Conservation (phyloP, 2,888 invertebrate genomes). For the Hydraecia micacea region DNA sequence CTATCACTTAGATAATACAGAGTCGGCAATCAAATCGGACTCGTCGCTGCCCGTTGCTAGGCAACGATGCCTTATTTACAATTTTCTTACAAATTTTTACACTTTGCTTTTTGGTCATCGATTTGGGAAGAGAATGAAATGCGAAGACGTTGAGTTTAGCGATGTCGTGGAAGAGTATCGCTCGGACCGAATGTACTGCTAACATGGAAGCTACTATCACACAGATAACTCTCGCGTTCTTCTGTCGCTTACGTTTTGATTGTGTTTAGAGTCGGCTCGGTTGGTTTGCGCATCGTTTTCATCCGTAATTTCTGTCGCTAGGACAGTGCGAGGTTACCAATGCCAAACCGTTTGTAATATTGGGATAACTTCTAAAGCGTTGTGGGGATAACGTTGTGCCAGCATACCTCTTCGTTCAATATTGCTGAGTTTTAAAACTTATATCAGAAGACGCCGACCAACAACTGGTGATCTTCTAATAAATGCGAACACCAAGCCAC, state of each 20-base stretch:
- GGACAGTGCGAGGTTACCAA: constrained; percentile 51
- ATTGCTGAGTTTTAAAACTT: constrained; percentile 40
- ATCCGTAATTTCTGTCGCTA: not conserved
- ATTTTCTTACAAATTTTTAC: constrained; percentile 71
- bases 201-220: constrained; percentile 32
- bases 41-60: constrained; percentile 76
- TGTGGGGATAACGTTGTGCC: constrained; percentile 24
- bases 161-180: constrained; percentile 30
- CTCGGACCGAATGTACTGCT: constrained; percentile 11
- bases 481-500: constrained; percentile 56
- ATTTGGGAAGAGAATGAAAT: constrained; percentile 82
- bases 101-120: constrained; percentile 85
- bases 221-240: constrained; percentile 51
- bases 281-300: constrained; percentile 22
- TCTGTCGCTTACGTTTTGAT: constrained; percentile 26
- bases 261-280: constrained; percentile 17
- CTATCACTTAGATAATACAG: constrained; percentile 81
- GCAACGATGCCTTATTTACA: constrained; percentile 81
- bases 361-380: constrained; percentile 21
- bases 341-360: constrained; percentile 38
- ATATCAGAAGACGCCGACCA: constrained; percentile 45
- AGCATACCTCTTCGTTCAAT: constrained; percentile 29
- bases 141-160: constrained; percentile 69
- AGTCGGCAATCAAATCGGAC: constrained; percentile 64
- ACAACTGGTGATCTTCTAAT: constrained; percentile 44